A percentile compares a stretch with the other conserved stretches of the same genome.
phyloP scores from a whole-genome alignment of 2,113 vertebrate genomes.

The Eolophus roseicapilla region DNA sequence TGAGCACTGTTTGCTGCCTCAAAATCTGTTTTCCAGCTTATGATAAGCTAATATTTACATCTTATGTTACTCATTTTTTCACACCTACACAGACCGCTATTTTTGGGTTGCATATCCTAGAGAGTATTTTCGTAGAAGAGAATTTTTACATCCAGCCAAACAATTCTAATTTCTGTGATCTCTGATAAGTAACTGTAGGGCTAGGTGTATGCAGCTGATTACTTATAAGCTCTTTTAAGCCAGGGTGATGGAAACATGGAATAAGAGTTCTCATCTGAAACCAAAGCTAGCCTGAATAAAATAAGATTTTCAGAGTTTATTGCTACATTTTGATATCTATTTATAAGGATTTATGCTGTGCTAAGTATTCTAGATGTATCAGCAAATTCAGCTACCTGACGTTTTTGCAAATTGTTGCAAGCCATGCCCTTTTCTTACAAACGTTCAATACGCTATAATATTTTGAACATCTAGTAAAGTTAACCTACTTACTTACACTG shows the following conservation, averaged over 20 bases:
- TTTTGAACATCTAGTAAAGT: neutral
- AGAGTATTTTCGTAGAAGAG: neutral
- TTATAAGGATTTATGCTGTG: neutral
- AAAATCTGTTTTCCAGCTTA: conserved; percentile 80
- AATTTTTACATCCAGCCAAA: neutral
- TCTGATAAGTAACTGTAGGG: neutral
- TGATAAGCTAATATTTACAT: conserved; percentile 65
- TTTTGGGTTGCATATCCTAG: neutral
- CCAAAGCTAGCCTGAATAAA: neutral
- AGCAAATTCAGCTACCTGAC: neutral
- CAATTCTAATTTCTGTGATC: neutral
- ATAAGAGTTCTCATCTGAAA: neutral
- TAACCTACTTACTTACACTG: neutral
- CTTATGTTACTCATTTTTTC: neutral
- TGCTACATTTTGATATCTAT: neutral
- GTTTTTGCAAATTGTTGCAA: neutral
- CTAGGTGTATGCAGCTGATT: neutral
- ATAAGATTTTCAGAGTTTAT: neutral
- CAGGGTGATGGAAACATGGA: neutral
- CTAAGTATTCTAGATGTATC: neutral
- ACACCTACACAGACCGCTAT: neutral
- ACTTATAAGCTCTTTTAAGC: neutral
- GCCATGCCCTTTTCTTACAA: neutral
- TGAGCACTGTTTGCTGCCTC: conserved; percentile 79
- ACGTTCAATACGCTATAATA: neutral